These are phyloP conservation scores for Hystrix brachyura DNA, from an alignment of 2,113 vertebrate genomes.

Conservation along the genomic window DNA sequence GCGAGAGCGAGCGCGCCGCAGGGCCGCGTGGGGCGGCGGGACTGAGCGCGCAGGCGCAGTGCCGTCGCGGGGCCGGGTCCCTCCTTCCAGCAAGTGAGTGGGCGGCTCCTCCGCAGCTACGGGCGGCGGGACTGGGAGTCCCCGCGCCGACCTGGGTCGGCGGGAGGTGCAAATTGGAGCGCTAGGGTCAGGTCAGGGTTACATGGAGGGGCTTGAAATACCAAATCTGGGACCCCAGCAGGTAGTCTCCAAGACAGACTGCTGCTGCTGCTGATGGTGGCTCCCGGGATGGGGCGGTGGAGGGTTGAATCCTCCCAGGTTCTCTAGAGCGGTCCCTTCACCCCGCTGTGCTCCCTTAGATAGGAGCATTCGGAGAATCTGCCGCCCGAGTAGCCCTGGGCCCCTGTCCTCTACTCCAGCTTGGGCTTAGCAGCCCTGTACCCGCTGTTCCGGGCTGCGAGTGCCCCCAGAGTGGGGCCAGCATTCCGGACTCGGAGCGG, in stretches of 20 bases:
- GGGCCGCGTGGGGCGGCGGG: background rate
- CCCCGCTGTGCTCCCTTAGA: background rate
- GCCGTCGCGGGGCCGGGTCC: background rate
- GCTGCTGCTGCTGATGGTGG: too few relatives aligned
- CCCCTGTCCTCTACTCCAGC: background rate
- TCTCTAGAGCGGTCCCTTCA: background rate
- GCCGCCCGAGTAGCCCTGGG: background rate
- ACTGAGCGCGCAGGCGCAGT: background rate
- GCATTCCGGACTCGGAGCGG: background rate
- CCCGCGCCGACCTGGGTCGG: too few relatives aligned
- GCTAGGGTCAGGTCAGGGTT: background rate
- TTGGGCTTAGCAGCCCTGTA: background rate
- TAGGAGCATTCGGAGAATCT: background rate
- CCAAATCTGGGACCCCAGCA: background rate
- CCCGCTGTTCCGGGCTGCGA: background rate
- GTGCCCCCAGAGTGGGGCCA: background rate
- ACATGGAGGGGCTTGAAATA: background rate
- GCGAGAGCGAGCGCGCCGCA: background rate
- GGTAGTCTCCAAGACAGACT: background rate
- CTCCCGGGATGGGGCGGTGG: background rate
- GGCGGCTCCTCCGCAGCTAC: background rate
- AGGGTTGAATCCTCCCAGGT: background rate
- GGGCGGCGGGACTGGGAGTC: background rate
- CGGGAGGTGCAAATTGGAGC: background rate
- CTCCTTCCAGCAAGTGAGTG: background rate